Evolutionary conservation across 2,797 vertebrate species (phyloP), one percentile per base, ranked within the genome.

Genomic region (Channallabes apus): DNA sequence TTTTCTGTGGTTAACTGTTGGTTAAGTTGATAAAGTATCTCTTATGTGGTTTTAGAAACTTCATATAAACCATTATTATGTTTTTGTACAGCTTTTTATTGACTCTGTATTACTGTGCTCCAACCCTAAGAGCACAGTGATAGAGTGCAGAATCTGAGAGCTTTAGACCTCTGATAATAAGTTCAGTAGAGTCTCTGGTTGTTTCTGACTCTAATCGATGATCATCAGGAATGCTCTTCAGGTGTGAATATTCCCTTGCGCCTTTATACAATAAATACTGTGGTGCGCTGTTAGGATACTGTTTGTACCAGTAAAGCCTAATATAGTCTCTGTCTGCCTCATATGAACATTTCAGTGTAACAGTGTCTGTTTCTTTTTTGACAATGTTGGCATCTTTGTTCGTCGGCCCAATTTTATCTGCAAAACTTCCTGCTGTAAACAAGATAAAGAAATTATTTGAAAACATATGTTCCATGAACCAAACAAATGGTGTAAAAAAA

Each of bases 71-170:
- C 6, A 41, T 41, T 41, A 41, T 41, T 41, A 41, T 41, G 38
- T 41, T 41, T 41, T 41, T 41, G 38, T 41, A 41, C 38, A 41
- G 38, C 38, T 41, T 41, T 32, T 75, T 15, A 77, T 5, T 58
- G 0, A 64, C n/a, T 62, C 81, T 85, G 24, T 79, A 59, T 85
- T 73, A 89, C 80, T 86, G 86, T 84, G 87, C 15, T 27, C 0
- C 27, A 0, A 24, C 54, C 72, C 35, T 22, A 9, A 89, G 75
- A 61, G 86, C 87, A 77, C 87, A 88, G 35, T 88, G 81, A 85
- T 89, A 90, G 3, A 87, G 59, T 68, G 87, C 87, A 83, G 86
- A 85, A 82, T 90, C 89, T 83, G 80, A 84, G 17, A 85, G 15
- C 77, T 56, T n/a, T 41, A 85, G 54, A 20, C 22, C 17, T 1